A percentile compares a stretch with the other conserved stretches of the same genome.
Evolutionary conservation across 2,888 invertebrate species (phyloP).

Genomic region (Xanthia togata): DNA sequence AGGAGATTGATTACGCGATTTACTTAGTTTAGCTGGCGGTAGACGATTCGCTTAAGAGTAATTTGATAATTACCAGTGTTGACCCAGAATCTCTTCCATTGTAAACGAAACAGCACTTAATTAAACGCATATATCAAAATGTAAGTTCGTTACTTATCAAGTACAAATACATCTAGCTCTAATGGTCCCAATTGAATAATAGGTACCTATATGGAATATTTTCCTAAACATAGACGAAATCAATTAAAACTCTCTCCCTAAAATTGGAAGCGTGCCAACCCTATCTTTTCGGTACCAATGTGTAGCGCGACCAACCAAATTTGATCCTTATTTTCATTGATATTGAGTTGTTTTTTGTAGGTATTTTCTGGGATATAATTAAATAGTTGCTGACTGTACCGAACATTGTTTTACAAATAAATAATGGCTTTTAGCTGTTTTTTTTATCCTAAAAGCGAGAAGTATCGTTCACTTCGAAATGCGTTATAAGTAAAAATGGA

Average conservation of each 20-base stretch:
- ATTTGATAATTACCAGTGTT: no score
- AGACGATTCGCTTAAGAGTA: no score
- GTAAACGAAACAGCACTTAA: not conserved
- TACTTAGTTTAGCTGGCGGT: no score
- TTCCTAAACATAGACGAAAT: slow-evolving; percentile 67
- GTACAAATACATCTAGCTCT: slow-evolving; percentile 9
- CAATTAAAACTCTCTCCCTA: slow-evolving; percentile 70
- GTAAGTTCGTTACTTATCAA: slow-evolving; percentile 38
- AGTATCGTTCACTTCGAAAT: slow-evolving; percentile 35
- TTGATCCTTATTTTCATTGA: slow-evolving; percentile 8
- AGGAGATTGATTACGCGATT: no score
- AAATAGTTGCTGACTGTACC: slow-evolving; percentile 61
- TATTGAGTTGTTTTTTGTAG: slow-evolving; percentile 30
- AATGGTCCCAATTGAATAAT: slow-evolving; percentile 42
- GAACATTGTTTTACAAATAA: slow-evolving; percentile 61
- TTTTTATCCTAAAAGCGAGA: slow-evolving; percentile 31
- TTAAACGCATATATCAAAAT: slow-evolving; percentile 23
- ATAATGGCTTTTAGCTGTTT: slow-evolving; percentile 59
- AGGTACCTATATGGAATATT: slow-evolving; percentile 52
- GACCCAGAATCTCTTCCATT: no score
- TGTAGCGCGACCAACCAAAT: slow-evolving; percentile 22
- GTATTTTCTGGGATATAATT: slow-evolving; percentile 50
- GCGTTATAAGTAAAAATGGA: slow-evolving; percentile 22
- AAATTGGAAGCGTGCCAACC: slow-evolving; percentile 65
- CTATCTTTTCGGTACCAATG: slow-evolving; percentile 37